phyloP scores from a whole-genome alignment of 2,797 vertebrate species.

The Decapterus maruadsi region DNA sequence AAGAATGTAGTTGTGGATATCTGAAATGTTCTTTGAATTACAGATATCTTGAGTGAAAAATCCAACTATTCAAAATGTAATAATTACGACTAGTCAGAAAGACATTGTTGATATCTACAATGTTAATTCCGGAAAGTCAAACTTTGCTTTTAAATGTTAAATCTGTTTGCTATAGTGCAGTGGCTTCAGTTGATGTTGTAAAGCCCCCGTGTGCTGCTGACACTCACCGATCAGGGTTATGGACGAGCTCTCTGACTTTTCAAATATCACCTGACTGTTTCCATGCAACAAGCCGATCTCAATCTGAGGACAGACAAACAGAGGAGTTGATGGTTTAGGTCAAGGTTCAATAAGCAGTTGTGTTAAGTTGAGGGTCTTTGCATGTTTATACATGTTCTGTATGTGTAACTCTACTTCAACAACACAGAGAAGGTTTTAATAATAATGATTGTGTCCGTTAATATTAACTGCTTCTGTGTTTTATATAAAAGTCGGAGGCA shows the following conservation, averaged over 20 bases:
- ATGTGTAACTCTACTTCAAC: background rate
- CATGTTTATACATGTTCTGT: too few species aligned
- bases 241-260: conserved; percentile 94
- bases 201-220: background rate
- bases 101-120: too few species aligned
- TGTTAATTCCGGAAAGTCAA: too few species aligned
- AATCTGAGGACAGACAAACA: conserved; percentile 80
- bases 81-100: too few species aligned
- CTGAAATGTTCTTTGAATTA: too few species aligned
- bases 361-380: background rate
- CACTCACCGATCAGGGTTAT: conserved; percentile 93
- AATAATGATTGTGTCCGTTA: background rate
- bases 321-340: background rate
- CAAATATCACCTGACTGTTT: conserved; percentile 97
- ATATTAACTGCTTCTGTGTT: accelerated
- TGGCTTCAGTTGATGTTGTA: too few species aligned
- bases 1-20: too few species aligned
- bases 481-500: background rate
- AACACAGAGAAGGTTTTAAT: background rate
- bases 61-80: too few species aligned
- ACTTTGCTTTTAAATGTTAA: too few species aligned
- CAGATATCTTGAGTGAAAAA: too few species aligned
- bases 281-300: conserved; percentile 91
- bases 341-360: background rate
- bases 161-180: background rate